Base-by-base conservation (phyloP, 1,140 invertebrate genomes). In the Nasonia giraulti region DNA sequence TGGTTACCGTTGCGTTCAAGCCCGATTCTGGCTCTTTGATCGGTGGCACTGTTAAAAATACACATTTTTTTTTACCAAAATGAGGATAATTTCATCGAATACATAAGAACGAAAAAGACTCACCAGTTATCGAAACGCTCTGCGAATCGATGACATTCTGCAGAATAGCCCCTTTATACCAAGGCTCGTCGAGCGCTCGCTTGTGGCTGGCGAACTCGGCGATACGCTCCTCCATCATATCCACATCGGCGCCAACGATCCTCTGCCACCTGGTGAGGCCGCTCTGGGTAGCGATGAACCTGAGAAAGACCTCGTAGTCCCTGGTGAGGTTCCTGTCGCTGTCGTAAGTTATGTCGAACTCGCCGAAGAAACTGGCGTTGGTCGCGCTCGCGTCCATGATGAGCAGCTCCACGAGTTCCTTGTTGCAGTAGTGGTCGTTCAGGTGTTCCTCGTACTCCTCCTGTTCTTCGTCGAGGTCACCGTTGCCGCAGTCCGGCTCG, bases 111-210 rank as follows among this genome's bases (percentile, higher is more conserved):
- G 5, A 37, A 37, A 6, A 37, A 37, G 2, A 37, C 74, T 88
- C 84, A 92, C 92, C 91, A 62, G 91, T 90, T 33, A 93, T 74
- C 47, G 87, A 92, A 12, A 92, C 86, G 78, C 91, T 93, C 37
- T 97, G 95, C 3, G 95, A 93, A 87, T 97, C 96, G 44, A 96
- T 93, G 88, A 95, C 94, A 91, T 97, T 96, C 88, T 97, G 97
- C 66, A 98, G 94, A 5, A 99, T 97, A 3, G 98, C 97, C 75
- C 97, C 95, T 90, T 97, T 96, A 90, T 99, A 99, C 96, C 98
- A 99, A 0, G 96, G 95, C 90, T 98, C 98, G 90, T 99, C 97
- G 27, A 98, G 97, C 0, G 98, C 96, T 80, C 95, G 94, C 20
- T 95, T 95, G 14, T 83, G 81, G 11, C 33, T 80, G 2, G 69